These are phyloP conservation scores for Octonoba sinensis DNA, from an alignment of 2,888 invertebrate genomes.

Conservation along the genomic window DNA sequence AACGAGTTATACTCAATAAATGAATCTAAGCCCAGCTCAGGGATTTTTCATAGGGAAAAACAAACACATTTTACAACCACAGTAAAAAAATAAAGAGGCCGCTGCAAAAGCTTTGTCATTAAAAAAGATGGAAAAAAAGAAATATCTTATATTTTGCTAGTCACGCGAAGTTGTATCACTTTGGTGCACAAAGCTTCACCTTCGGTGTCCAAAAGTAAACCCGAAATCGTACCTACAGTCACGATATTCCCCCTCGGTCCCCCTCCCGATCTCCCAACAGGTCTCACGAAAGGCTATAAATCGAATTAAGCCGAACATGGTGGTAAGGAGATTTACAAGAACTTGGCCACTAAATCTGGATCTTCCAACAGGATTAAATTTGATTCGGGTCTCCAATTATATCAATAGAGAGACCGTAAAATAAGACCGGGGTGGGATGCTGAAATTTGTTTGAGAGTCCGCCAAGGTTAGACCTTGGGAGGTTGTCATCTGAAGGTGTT, in stretches of 20 bases:
- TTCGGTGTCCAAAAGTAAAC: slow-evolving; percentile 49
- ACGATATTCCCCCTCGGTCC: slow-evolving; percentile 30
- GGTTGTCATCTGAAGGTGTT: too few species aligned
- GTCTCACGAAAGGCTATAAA: slow-evolving; percentile 54
- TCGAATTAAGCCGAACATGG: slow-evolving; percentile 52
- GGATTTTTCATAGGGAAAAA: background rate
- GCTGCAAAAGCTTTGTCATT: too few species aligned
- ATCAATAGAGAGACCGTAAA: slow-evolving; percentile 26
- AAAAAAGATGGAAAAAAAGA: too few species aligned
- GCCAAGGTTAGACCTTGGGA: too few species aligned
- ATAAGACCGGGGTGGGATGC: background rate
- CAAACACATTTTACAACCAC: too few species aligned
- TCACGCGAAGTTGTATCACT: slow-evolving; percentile 55
- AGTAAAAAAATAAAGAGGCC: too few species aligned
- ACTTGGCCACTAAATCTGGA: slow-evolving; percentile 36
- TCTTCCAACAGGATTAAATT: slow-evolving; percentile 23
- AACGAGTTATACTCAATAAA: too few species aligned
- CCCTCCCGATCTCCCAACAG: background rate
- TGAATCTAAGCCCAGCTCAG: background rate
- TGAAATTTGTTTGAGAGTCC: too few species aligned
- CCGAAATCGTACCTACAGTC: slow-evolving; percentile 29
- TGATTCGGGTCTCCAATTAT: slow-evolving; percentile 39
- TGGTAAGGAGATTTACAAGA: slow-evolving; percentile 36
- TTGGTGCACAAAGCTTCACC: slow-evolving; percentile 37
- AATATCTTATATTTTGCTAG: background rate